These are phyloP conservation scores for Cherax destructor DNA, from an alignment of 1,140 invertebrate genomes.

Conservation along the genomic window DNA sequence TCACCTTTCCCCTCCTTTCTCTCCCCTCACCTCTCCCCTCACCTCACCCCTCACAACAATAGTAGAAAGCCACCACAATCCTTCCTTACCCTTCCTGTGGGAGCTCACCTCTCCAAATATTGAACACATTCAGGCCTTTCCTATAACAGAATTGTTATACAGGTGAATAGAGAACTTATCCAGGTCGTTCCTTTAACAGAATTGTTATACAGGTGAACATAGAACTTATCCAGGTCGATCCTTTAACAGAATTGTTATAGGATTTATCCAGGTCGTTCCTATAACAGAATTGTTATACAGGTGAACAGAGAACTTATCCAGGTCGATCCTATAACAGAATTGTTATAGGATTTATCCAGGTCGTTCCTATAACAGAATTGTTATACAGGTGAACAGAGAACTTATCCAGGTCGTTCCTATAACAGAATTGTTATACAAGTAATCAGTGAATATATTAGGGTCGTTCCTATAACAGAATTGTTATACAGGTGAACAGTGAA, in stretches of 20 bases:
- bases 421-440: too few species aligned
- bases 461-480: neutral
- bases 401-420: neutral
- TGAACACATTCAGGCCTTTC: neutral
- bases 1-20: too few species aligned
- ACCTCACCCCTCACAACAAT: slow-evolving; percentile 25
- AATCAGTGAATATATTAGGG: too few species aligned
- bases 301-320: too few species aligned
- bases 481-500: neutral
- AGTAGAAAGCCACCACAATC: slow-evolving; percentile 36
- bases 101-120: slow-evolving; percentile 21
- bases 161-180: neutral
- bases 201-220: too few species aligned
- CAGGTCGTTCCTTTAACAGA: too few species aligned
- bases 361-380: neutral
- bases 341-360: neutral
- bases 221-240: too few species aligned
- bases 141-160: neutral
- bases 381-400: neutral
- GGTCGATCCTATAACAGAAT: neutral
- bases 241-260: too few species aligned
- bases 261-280: too few species aligned
- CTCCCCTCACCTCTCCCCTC: neutral
- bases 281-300: too few species aligned
- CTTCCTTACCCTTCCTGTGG: slow-evolving; percentile 21